Percentiles rank a stretch among this genome's conserved stretches.
These are phyloP conservation scores for Campylorhamphus procurvoides DNA, from an alignment of 2,113 vertebrate genomes.

Conservation along the genomic window DNA sequence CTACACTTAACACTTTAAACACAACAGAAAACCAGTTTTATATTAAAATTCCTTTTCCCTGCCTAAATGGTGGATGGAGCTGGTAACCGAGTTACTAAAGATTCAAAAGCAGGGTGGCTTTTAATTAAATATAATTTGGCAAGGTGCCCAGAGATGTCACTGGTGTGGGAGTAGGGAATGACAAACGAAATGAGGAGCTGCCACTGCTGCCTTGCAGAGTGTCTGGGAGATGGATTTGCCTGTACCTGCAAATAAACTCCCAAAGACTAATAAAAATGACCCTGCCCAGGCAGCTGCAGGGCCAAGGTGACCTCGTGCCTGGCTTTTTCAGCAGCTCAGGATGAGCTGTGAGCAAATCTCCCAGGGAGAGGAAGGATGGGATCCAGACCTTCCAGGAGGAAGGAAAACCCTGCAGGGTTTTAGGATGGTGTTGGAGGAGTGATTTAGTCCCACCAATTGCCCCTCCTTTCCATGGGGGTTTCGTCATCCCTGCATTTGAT, in stretches of 20 bases:
- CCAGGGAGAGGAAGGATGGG: not conserved
- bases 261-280: not conserved
- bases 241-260: not conserved
- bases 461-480: not conserved
- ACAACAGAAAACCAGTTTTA: not conserved
- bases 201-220: not conserved
- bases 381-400: not conserved
- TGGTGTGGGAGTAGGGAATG: not conserved
- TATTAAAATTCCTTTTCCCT: conserved; percentile 45
- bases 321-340: not conserved
- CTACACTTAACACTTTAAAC: not conserved
- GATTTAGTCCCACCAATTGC: not conserved
- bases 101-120: conserved; percentile 30
- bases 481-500: not conserved
- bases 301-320: not conserved
- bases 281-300: not conserved
- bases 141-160: not conserved
- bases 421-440: not conserved
- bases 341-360: not conserved
- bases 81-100: conserved; percentile 43
- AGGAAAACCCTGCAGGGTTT: not conserved
- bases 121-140: conserved; percentile 65
- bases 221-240: not conserved
- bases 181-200: not conserved
- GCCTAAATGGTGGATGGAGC: not conserved